These are phyloP conservation scores for Salvelinus alpinus DNA, from an alignment of 2,113 vertebrate genomes.

Conservation along the genomic window DNA sequence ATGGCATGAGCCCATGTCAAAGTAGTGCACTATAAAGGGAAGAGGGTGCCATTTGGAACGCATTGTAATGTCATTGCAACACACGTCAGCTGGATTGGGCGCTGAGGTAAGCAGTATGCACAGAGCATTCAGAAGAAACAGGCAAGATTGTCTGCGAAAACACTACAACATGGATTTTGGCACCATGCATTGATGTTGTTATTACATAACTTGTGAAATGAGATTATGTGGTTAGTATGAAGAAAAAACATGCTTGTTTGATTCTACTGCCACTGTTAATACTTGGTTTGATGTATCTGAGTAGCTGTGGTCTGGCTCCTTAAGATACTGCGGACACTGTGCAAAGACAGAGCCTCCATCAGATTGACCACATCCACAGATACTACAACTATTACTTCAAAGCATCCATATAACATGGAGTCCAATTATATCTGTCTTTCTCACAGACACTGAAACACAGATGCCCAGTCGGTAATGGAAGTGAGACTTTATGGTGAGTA, in stretches of 20 bases:
- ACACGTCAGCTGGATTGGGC: slow-evolving; percentile 57
- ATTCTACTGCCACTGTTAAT: neutral
- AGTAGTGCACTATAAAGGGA: no score
- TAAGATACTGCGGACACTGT: neutral
- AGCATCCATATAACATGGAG: no score
- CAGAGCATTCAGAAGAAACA: slow-evolving; percentile 15
- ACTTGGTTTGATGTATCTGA: neutral
- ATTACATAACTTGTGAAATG: no score
- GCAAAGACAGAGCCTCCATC: no score
- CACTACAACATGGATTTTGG: neutral
- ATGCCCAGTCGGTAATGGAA: neutral
- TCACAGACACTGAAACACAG: neutral
- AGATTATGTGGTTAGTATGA: no score
- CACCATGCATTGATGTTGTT: neutral
- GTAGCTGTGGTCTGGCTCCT: no score
- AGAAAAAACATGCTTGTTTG: no score
- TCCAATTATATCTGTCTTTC: no score
- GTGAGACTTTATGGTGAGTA: neutral
- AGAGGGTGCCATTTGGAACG: neutral
- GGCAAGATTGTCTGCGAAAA: slow-evolving; percentile 31
- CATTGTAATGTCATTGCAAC: slow-evolving; percentile 47
- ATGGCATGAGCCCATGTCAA: neutral
- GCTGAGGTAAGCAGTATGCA: neutral
- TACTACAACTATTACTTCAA: no score
- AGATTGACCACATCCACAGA: no score